Evolutionary conservation across 2,797 vertebrate species (phyloP).

Genomic region (Tinamus major): DNA sequence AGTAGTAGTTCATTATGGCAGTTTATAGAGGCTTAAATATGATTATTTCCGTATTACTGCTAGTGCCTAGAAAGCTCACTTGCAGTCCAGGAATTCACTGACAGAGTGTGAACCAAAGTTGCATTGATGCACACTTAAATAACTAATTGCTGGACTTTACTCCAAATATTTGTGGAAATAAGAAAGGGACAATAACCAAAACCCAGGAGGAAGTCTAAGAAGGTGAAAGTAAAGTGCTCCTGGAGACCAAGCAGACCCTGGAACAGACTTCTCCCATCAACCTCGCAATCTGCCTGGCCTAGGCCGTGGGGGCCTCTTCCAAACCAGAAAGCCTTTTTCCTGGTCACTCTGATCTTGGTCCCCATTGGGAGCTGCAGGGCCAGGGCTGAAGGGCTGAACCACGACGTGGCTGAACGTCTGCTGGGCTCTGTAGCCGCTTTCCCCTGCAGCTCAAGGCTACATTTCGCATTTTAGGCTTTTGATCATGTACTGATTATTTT

Average conservation of each 20-base stretch:
- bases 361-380: neutral
- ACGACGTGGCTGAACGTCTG: neutral
- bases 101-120: neutral
- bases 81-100: rapidly evolving
- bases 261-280: neutral
- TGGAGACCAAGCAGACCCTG: neutral
- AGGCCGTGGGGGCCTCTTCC: neutral
- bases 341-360: neutral
- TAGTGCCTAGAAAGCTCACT: neutral
- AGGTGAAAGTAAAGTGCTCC: neutral
- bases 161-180: neutral
- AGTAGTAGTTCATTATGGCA: neutral
- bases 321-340: neutral
- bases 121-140: neutral
- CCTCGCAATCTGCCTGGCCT: neutral
- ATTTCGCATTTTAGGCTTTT: neutral
- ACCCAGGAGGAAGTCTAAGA: neutral
- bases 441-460: neutral
- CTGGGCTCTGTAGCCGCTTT: neutral
- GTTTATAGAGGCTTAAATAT: neutral
- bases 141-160: neutral
- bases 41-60: neutral
- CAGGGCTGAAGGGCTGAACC: neutral
- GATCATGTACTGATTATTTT: neutral
- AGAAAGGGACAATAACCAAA: neutral